Percentiles rank a stretch among this genome's conserved stretches.
Evolutionary conservation across 2,888 invertebrate genomes (phyloP).

Genomic region (Drosophila paramelanica): DNA sequence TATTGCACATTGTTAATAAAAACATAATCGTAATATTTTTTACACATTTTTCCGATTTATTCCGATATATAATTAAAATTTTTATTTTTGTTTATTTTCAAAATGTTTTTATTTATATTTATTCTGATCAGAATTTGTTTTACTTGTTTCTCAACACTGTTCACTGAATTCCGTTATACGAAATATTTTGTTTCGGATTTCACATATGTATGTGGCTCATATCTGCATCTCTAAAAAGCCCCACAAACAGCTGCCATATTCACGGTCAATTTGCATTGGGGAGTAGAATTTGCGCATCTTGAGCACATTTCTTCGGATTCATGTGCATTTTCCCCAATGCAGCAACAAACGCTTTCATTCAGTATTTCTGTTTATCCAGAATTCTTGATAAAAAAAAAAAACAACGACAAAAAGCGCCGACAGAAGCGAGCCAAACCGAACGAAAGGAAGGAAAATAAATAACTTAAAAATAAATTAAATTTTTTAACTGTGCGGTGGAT

Average conservation of each 20-base stretch:
- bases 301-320: constrained; percentile 44
- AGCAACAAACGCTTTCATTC: constrained; percentile 69
- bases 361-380: constrained; percentile 66
- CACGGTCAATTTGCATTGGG: constrained; percentile 71
- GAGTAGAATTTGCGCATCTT: constrained; percentile 22
- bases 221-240: constrained; percentile 14
- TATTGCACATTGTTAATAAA: no score
- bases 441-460: constrained; percentile 48
- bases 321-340: constrained; percentile 22
- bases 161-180: constrained; percentile 19
- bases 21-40: no score
- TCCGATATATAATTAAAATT: no score
- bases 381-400: constrained; percentile 48
- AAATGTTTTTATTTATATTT: background rate
- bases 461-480: constrained; percentile 78
- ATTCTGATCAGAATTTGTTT: background rate
- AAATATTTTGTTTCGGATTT: constrained; percentile 25
- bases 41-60: no score
- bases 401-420: constrained; percentile 53
- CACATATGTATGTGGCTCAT: constrained; percentile 43
- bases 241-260: constrained; percentile 48
- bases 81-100: background rate
- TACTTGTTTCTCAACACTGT: constrained; percentile 5
- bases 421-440: constrained; percentile 31
- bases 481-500: constrained; percentile 59